Base-by-base conservation (phyloP, 2,888 invertebrate species). In the Callinectes sapidus region DNA sequence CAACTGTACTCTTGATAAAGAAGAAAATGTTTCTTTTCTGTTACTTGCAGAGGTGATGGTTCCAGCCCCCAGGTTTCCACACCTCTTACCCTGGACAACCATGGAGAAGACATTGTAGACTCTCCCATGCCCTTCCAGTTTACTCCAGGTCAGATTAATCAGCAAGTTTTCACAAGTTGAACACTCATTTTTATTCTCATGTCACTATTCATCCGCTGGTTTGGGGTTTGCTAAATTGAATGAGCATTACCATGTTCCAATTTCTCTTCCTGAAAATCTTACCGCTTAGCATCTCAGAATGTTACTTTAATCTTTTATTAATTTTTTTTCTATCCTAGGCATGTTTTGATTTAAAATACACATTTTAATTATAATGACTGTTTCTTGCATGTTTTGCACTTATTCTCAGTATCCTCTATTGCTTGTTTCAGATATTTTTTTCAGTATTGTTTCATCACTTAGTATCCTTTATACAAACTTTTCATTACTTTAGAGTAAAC, bases 91-190 rank as follows among this genome's bases (percentile, higher is more conserved):
- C 85, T 91, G 66, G 94, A 94, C 55, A 90, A 81, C 61, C 23
- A 87, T 77, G 90, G 91, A 16, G 93, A 93, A 42, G 94, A 94
- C 35, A 32, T 94, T 23, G 48, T 91, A 32, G 92, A 91, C 81
- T 88, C 94, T 23, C 87, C 94, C 16, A 92, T 91, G 91, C 91
- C 92, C 71, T 93, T 94, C 89, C 92, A 93, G 85, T 91, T 94
- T 77, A 92, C 90, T 54, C 91, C 94, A 92, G 94, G 94, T 94
- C 81, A 61, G 89, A 86, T 71, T 2, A 55, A 18, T 18, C 42
- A 66, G 18, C 32, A 18, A 13, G 13, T 77, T 28, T 77, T 32
- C 28, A 23, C 23, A n/a, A 89, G 18, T 35, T 1, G 18, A 71
- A 48, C 18, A 14, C 14, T 61, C 71, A 77, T 89, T 89, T 2